Percentiles rank a stretch among this genome's conserved stretches.
Conservation (phyloP, 2,797 vertebrate genomes). For the Esox lucius region DNA sequence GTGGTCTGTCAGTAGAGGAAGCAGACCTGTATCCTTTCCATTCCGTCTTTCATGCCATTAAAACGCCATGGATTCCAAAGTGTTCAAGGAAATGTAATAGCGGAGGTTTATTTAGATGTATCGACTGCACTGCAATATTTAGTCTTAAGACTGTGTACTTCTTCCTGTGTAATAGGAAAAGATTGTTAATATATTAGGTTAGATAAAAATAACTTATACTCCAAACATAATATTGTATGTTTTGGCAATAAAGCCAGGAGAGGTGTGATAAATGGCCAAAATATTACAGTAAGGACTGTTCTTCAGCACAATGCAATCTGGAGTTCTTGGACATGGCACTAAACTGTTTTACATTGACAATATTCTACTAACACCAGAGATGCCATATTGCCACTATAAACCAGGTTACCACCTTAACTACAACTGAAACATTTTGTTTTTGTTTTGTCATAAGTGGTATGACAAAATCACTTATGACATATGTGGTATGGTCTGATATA, state of each 20-base stretch:
- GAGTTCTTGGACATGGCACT: too few species aligned
- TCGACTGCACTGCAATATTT: conserved; percentile 45
- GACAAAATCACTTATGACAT: too few species aligned
- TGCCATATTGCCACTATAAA: too few species aligned
- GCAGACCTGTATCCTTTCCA: background rate
- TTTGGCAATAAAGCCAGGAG: background rate
- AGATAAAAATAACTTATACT: background rate
- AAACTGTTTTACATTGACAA: too few species aligned
- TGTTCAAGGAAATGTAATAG: conserved; percentile 2
- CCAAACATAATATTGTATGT: background rate
- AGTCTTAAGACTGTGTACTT: conserved; percentile 64
- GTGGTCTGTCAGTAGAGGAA: conserved; percentile 6
- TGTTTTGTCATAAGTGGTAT: too few species aligned
- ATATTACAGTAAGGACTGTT: too few species aligned
- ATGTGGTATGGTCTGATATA: too few species aligned
- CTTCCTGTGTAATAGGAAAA: conserved; percentile 58
- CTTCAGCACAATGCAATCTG: too few species aligned
- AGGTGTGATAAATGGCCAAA: too few species aligned
- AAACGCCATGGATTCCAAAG: conserved; percentile 15
- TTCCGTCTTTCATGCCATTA: background rate
- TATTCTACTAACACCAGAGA: too few species aligned
- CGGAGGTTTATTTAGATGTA: conserved; percentile 20
- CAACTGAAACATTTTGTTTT: too few species aligned
- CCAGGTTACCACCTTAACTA: too few species aligned
- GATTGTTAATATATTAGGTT: background rate